These are phyloP conservation scores for Burhinus bistriatus DNA, from an alignment of 2,113 vertebrate species.

Conservation along the genomic window DNA sequence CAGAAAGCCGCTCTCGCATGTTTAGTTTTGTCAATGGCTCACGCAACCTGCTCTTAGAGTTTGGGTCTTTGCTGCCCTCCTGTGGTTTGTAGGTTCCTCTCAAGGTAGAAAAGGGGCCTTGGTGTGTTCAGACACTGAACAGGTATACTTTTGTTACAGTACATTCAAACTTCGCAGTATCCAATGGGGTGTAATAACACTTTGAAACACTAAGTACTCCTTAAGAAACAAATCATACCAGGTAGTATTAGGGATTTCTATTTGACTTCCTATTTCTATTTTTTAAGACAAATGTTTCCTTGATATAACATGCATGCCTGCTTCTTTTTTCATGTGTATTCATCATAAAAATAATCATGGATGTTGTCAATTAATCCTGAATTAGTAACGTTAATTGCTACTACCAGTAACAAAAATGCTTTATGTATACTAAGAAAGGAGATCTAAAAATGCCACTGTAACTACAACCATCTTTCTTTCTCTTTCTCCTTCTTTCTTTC, in stretches of 20 bases:
- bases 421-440: background rate
- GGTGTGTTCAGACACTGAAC: accelerated
- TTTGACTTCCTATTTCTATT: background rate
- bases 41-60: accelerated
- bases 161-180: accelerated
- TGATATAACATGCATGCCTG: background rate
- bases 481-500: background rate
- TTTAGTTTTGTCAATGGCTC: background rate
- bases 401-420: background rate
- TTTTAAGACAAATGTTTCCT: background rate
- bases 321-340: background rate
- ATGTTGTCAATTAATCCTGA: background rate
- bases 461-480: background rate
- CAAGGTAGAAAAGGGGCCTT: too few species aligned
- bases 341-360: background rate
- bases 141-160: background rate
- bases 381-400: background rate
- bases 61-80: background rate
- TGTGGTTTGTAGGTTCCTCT: background rate
- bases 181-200: background rate
- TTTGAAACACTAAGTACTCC: background rate
- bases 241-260: background rate
- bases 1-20: background rate
- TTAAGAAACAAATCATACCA: background rate
- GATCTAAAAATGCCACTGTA: background rate